phyloP scores from a whole-genome alignment of 2,888 invertebrate species.

The Thecophora atra region DNA sequence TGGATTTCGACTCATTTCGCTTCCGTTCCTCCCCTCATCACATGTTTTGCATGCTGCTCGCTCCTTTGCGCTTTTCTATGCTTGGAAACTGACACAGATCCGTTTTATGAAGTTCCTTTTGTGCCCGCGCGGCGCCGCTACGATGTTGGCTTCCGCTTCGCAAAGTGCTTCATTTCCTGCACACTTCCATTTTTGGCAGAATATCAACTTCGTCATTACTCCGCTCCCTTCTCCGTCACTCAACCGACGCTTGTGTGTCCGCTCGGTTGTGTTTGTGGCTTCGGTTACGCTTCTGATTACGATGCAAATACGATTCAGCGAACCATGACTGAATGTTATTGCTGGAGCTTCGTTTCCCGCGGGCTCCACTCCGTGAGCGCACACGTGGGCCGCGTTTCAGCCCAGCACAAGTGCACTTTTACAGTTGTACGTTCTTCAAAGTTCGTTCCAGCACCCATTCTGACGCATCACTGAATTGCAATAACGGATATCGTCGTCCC shows the following conservation, averaged over 20 bases:
- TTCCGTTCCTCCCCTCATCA: not conserved
- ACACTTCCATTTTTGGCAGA: conserved; percentile 41
- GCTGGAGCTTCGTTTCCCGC: not conserved
- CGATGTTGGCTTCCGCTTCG: conserved; percentile 42
- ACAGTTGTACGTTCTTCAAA: not conserved
- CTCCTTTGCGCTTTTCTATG: not conserved
- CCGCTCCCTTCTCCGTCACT: not conserved
- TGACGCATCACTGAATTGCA: too few relatives aligned
- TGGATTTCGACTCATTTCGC: not conserved
- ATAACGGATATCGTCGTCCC: not conserved
- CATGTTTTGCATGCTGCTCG: not conserved
- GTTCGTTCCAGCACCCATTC: not conserved
- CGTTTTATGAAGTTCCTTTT: conserved; percentile 21
- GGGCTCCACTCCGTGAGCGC: not conserved
- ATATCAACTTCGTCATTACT: conserved; percentile 23
- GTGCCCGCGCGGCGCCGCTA: conserved; percentile 3
- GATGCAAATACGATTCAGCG: conserved; percentile 28
- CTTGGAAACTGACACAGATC: conserved; percentile 11
- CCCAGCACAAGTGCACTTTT: not conserved
- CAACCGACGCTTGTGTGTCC: not conserved
- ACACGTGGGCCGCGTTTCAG: not conserved
- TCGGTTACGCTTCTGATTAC: conserved; percentile 20
- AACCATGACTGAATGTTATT: conserved; percentile 29
- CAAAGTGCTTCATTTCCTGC: conserved; percentile 47
- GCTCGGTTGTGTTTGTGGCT: not conserved